These are phyloP conservation scores for Lepidochrysops patricia DNA, from an alignment of 2,888 invertebrate species.

Conservation along the genomic window DNA sequence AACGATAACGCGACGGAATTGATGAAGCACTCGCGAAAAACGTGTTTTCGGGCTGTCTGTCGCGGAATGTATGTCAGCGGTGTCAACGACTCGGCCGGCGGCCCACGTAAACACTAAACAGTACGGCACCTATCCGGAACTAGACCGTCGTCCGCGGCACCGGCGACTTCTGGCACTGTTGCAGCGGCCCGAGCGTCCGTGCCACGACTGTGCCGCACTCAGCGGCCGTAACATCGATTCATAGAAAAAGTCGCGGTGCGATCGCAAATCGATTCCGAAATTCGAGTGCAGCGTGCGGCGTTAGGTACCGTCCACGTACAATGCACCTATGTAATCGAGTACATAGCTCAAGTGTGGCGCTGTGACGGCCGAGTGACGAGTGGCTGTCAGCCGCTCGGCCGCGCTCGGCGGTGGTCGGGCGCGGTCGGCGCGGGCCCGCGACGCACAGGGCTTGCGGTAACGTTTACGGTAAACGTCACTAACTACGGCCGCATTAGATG, in stretches of 20 bases:
- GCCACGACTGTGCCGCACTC: conserved; percentile 21
- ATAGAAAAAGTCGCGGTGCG: conserved; percentile 28
- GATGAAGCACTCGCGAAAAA: conserved; percentile 37
- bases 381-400: conserved; percentile 57
- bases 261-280: conserved; percentile 31
- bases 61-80: conserved; percentile 71
- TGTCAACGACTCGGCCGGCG: conserved; percentile 68
- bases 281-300: conserved; percentile 45
- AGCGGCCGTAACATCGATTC: conserved; percentile 25
- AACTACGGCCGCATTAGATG: neutral
- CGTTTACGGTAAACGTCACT: conserved; percentile 2
- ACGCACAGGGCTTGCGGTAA: conserved; percentile 18
- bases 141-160: conserved; percentile 31
- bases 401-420: conserved; percentile 41
- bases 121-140: conserved; percentile 38
- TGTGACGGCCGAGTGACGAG: conserved; percentile 63
- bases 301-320: conserved; percentile 48
- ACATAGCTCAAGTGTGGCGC: conserved; percentile 56
- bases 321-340: conserved; percentile 35
- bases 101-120: conserved; percentile 68
- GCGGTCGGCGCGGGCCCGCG: conserved; percentile 31
- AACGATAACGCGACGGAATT: conserved; percentile 26
- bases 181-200: conserved; percentile 1
- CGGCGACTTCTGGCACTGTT: neutral
- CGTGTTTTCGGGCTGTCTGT: conserved; percentile 54